A percentile compares a stretch with the other conserved stretches of the same genome.
phyloP scores from a whole-genome alignment of 2,888 invertebrate genomes.

The Hoplodrina ambigua region DNA sequence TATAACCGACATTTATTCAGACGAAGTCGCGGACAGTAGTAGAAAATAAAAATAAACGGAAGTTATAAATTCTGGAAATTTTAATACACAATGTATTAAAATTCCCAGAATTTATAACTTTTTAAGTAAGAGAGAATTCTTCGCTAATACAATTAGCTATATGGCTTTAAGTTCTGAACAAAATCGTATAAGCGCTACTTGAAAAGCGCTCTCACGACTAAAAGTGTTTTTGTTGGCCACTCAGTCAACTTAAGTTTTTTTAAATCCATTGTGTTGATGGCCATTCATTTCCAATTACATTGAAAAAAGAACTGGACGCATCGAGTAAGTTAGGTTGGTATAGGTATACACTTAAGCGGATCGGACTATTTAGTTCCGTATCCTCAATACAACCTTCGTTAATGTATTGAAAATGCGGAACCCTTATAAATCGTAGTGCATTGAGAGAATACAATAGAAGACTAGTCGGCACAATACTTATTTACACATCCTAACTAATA shows the following conservation, averaged over 20 bases:
- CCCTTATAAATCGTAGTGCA: conserved; percentile 1
- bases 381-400: no score
- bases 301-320: conserved; percentile 1
- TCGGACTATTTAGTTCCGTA: no score
- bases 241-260: conserved; percentile 5
- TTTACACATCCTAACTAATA: no score
- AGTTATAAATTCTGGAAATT: no score
- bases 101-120: no score
- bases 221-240: conserved; percentile 1
- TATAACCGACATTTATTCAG: no score
- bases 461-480: neutral
- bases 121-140: conserved; percentile 15
- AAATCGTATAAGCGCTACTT: conserved; percentile 8
- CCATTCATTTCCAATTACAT: neutral
- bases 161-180: neutral
- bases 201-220: conserved; percentile 20
- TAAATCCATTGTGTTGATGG: neutral
- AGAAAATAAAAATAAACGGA: neutral
- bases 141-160: no score
- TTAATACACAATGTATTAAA: no score
- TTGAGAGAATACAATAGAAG: neutral
- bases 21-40: neutral
- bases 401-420: no score
- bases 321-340: neutral
- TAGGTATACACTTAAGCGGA: no score